Evolutionary conservation across 2,113 vertebrate species (phyloP), one percentile per base, ranked within the genome.

Genomic region (Oryzias woworae): DNA sequence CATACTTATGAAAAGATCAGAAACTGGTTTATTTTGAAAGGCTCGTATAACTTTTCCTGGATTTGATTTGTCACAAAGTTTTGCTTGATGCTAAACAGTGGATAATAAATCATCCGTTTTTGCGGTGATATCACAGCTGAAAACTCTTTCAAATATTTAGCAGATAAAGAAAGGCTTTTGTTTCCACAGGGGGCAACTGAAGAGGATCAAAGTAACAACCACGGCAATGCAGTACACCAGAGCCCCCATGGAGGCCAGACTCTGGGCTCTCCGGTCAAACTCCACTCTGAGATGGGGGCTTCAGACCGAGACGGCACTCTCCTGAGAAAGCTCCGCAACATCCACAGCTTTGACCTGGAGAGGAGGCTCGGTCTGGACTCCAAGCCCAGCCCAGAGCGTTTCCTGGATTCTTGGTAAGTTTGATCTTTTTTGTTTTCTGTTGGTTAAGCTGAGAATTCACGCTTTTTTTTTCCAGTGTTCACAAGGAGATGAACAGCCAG

Each of bases 341-440:
- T 98, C 66, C 95, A 97, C 84, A 98, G 96, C 86, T 96, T 98
- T 76, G 97, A 99, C 69, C 87, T 97, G 82, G 97, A 99, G 85
- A 95, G 92, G 73, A 92, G 92, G 55, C 84, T 96, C 45, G 93
- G 89, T 0, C 72, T 98, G 68, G 97, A 99, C 80, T 87, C 96
- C 55, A 99, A 98, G 76, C 94, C 94, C 20, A 94, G 94, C 74
- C 81, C 94, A 0, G 95, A 98, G 49, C 94, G 94, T 63, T 96
- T 96, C 83, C 85, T 95, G 70, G 96, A 96, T 75, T 87, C 91
- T 28, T 93, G 96, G 97, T 99, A 65, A 60, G 87, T 68, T 46
- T 28, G 1, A 12, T 18, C n/a, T 7, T 31, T 12, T 15, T 2
- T 5, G 7, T 5, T 15, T 58, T 62, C 24, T 18, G 4, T 53